phyloP scores from a whole-genome alignment of 1,140 invertebrate species.

The Drosophila mojavensis region DNA sequence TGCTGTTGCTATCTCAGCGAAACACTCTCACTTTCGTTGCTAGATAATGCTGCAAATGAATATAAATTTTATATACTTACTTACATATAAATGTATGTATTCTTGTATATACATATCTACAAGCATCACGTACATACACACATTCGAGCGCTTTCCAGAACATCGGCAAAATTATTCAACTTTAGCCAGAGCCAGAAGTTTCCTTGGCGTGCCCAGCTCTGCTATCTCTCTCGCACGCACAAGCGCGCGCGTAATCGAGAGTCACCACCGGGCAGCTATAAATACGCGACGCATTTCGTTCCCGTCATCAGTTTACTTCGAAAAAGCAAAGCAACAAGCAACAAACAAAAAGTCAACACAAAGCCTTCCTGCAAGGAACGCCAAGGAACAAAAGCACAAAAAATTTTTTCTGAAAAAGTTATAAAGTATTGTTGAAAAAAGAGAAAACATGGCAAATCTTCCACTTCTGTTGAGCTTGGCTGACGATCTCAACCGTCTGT shows the following conservation, averaged over 20 bases:
- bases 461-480: slow-evolving; percentile 73
- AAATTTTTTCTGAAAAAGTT: background rate
- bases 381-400: background rate
- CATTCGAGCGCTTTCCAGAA: slow-evolving; percentile 62
- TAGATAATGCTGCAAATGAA: slow-evolving; percentile 29
- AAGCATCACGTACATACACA: slow-evolving; percentile 29
- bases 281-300: slow-evolving; percentile 45
- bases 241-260: slow-evolving; percentile 15
- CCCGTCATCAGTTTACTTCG: slow-evolving; percentile 62
- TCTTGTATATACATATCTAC: background rate
- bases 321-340: slow-evolving; percentile 48
- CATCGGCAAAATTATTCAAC: slow-evolving; percentile 33
- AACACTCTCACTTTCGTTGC: slow-evolving; percentile 36
- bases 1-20: slow-evolving; percentile 4
- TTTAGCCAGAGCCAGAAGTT: slow-evolving; percentile 46
- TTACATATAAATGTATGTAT: slow-evolving; percentile 27
- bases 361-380: background rate
- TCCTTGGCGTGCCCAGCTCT: slow-evolving; percentile 31
- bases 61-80: slow-evolving; percentile 11
- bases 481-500: slow-evolving; percentile 70
- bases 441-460: slow-evolving; percentile 60
- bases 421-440: background rate
- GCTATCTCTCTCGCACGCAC: slow-evolving; percentile 14
- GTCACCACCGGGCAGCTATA: slow-evolving; percentile 55
- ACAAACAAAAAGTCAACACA: background rate